Evolutionary conservation across 2,797 vertebrate genomes (phyloP).

Genomic region (Siniperca scherzeri): DNA sequence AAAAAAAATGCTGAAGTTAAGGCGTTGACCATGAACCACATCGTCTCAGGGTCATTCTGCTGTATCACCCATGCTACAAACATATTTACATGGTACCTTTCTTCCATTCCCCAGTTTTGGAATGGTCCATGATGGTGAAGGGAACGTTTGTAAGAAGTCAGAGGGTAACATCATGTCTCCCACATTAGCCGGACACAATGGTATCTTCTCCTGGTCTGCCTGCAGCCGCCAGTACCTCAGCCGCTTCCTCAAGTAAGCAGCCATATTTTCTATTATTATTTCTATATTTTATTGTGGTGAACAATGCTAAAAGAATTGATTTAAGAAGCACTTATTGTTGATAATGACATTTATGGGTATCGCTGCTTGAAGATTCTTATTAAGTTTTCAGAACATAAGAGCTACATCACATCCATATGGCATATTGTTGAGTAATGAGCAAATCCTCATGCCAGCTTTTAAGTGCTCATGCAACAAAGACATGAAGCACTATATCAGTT

Average conservation of each 20-base stretch:
- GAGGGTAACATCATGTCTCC: conserved; percentile 96
- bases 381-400: conserved; percentile 33
- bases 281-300: conserved; percentile 37
- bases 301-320: conserved; percentile 6
- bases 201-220: conserved; percentile 94
- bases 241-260: conserved; percentile 90
- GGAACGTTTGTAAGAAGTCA: conserved; percentile 93
- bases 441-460: conserved; percentile 39
- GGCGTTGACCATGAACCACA: not conserved
- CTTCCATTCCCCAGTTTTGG: conserved; percentile 86
- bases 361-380: conserved; percentile 21
- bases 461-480: conserved; percentile 43
- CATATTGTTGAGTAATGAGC: conserved; percentile 36
- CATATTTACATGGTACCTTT: not conserved
- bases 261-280: not conserved
- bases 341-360: conserved; percentile 36
- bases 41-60: too few species aligned
- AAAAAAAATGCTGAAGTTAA: conserved; percentile 1
- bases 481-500: conserved; percentile 38
- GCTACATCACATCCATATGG: conserved; percentile 44
- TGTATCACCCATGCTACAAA: not conserved
- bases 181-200: conserved; percentile 92
- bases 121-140: conserved; percentile 95
- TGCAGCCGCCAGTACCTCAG: conserved; percentile 94
- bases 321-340: conserved; percentile 26